Evolutionary conservation across 2,113 vertebrate species (phyloP).

Genomic region (Ovibos moschatus): DNA sequence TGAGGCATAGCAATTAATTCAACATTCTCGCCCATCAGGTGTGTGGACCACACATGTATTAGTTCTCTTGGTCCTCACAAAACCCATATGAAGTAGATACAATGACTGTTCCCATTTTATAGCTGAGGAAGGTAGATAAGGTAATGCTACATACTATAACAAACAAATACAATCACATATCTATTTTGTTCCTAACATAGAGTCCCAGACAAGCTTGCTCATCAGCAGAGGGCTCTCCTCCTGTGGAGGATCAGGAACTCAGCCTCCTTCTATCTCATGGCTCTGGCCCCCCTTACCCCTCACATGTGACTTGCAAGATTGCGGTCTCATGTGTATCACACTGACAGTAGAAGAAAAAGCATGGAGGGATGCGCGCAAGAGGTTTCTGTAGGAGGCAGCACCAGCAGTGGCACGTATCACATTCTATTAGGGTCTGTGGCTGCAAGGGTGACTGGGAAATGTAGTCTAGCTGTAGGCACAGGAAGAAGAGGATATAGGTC

Average conservation of each 20-base stretch:
- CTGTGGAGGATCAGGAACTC: background rate
- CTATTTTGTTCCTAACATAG: background rate
- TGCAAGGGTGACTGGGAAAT: background rate
- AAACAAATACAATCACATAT: background rate
- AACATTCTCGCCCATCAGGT: background rate
- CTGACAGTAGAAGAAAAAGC: background rate
- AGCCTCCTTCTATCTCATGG: background rate
- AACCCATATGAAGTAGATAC: background rate
- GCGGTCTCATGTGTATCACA: background rate
- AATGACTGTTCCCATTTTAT: background rate
- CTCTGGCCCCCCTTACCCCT: background rate
- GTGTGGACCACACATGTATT: background rate
- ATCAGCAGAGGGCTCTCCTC: background rate
- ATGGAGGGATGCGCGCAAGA: background rate
- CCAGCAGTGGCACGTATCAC: accelerated
- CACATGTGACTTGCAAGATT: background rate
- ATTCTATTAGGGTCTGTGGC: background rate
- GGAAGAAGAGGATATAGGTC: background rate
- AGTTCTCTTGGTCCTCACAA: background rate
- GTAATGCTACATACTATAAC: background rate
- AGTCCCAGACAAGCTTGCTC: background rate
- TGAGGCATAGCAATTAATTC: background rate
- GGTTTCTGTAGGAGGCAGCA: background rate
- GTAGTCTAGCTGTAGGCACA: background rate
- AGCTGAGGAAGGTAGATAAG: background rate